Conservation (phyloP, 2,797 vertebrate species). For the Macrochelys suwanniensis region DNA sequence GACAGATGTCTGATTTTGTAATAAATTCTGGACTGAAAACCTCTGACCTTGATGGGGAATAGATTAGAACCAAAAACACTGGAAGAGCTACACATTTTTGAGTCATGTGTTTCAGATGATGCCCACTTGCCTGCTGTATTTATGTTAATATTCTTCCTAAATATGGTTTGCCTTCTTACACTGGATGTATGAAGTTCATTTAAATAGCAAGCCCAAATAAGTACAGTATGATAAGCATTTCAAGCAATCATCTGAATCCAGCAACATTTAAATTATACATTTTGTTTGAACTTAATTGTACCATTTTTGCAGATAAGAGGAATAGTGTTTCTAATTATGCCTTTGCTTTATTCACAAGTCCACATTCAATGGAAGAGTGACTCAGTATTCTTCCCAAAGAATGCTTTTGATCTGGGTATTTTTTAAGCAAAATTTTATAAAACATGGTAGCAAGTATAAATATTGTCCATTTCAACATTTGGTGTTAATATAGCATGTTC, state of each 20-base stretch:
- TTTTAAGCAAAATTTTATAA: not conserved
- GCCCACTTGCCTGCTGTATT: accelerated
- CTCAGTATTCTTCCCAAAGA: not conserved
- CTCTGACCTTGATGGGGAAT: constrained; percentile 34
- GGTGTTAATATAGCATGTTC: accelerated
- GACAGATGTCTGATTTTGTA: not conserved
- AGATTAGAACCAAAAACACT: constrained; percentile 27
- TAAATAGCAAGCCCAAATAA: not conserved
- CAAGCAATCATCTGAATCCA: not conserved
- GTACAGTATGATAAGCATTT: not conserved
- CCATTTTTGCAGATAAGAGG: not conserved
- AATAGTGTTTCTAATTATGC: not conserved
- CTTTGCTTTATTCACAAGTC: not conserved
- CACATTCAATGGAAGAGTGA: not conserved
- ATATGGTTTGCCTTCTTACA: not conserved
- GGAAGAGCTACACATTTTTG: constrained; percentile 50
- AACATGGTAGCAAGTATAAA: not conserved
- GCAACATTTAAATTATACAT: accelerated
- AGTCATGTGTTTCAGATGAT: constrained; percentile 53
- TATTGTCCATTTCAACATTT: not conserved
- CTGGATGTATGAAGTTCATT: not conserved
- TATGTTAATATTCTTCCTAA: not conserved
- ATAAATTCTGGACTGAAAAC: constrained; percentile 65
- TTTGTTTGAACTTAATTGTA: not conserved
- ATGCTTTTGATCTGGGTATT: not conserved